Evolutionary conservation across 2,797 vertebrate genomes (phyloP).

Genomic region (Micropoecilia bifurca): DNA sequence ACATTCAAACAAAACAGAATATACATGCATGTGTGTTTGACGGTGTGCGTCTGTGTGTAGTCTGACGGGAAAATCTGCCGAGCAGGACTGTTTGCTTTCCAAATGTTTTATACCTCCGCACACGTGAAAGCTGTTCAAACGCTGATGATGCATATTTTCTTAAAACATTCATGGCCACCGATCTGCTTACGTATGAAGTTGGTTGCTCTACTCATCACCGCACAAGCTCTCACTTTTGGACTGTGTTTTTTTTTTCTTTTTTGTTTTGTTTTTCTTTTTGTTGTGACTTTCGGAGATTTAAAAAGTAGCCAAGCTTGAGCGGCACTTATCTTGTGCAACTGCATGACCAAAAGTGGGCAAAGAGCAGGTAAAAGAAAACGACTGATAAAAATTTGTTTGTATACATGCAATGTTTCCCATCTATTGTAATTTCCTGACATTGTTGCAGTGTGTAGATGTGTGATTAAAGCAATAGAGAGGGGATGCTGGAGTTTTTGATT

Average conservation of each 20-base stretch:
- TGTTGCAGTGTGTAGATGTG: conserved; percentile 76
- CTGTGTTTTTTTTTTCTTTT: conserved; percentile 5
- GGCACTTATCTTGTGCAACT: conserved; percentile 61
- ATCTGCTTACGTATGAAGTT: conserved; percentile 44
- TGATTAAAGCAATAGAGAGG: conserved; percentile 82
- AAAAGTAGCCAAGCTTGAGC: conserved; percentile 42
- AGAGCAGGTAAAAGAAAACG: conserved; percentile 65
- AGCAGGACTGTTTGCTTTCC: conserved; percentile 63
- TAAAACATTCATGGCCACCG: conserved; percentile 56
- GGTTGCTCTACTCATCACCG: conserved; percentile 16
- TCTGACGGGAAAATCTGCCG: conserved; percentile 54
- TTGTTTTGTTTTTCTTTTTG: conserved; percentile 18
- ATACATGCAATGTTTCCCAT: conserved; percentile 76
- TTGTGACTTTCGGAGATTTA: conserved; percentile 26
- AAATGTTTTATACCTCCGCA: conserved; percentile 79
- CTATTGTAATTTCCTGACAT: conserved; percentile 71
- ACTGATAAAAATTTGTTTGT: conserved; percentile 70
- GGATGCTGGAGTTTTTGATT: conserved; percentile 68
- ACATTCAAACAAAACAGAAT: conserved; percentile 70
- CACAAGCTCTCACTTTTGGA: conserved; percentile 44
- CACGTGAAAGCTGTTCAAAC: conserved; percentile 50
- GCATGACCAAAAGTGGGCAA: conserved; percentile 58
- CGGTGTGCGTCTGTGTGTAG: conserved; percentile 62
- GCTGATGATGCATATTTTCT: conserved; percentile 57
- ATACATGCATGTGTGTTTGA: conserved; percentile 71